Evolutionary conservation across 2,888 invertebrate species (phyloP), one percentile per base, ranked within the genome.

Genomic region (Rhagonycha lutea): DNA sequence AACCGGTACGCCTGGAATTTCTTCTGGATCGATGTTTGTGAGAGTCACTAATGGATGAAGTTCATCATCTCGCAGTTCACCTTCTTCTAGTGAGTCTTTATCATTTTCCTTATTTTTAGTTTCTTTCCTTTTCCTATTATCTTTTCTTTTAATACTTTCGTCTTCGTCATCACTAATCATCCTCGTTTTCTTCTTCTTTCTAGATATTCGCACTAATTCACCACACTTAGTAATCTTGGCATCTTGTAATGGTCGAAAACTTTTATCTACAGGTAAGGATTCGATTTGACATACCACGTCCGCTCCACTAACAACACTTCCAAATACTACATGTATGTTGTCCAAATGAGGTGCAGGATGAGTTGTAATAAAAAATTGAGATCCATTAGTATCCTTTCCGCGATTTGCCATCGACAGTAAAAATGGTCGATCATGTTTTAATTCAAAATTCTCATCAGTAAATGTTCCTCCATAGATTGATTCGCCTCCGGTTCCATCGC

Each of bases 351-450:
- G 96, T 89, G 98, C 96, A 90, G 97, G 95, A 92, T 96, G 96
- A 89, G 98, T 98, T 90, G 97, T 97, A 94, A 98, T 96, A 89
- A 98, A 98, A 89, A 99, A 99, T 87, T 99, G 99, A 3, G 98
- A 98, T 76, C 99, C 98, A 88, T 99, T 99, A 61, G 99, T 98
- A 86, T 98, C 95, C 88, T 96, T 96, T 80, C 99, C 98, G 84
- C 97, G 91, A 89, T 99, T 99, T 14, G 99, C 99, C 99, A 99
- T 99, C 62, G 98, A 98, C 75, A 99, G 90, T 81, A 99, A 89
- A 87, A 94, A 97, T 14, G 98, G 95, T 81, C 92, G 92, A 83
- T 96, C 96, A 90, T 98, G 98, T 86, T 95, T 94, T 72, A 95
- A 85, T 24, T 92, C 92, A 88, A 99, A 97, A 84, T 93, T 94